Percentiles rank a stretch among this genome's conserved stretches.
Evolutionary conservation across 2,797 vertebrate species (phyloP).

Genomic region (Hydrocynus forskahlii): DNA sequence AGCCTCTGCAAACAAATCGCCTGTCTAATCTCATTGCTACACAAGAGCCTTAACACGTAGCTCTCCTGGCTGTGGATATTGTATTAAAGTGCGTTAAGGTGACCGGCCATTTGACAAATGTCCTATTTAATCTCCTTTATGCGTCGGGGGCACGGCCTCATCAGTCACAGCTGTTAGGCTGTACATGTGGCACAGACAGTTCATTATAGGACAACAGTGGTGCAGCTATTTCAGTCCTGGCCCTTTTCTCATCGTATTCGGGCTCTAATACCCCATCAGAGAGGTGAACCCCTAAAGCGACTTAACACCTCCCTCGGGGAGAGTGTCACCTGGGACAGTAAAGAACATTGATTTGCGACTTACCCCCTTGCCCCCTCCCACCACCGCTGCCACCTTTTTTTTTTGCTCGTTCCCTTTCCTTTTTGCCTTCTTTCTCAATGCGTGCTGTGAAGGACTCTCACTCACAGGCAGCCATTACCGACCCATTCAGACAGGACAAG

Average conservation of each 20-base stretch:
- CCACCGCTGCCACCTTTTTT: not conserved
- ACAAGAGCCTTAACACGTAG: not conserved
- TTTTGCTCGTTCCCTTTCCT: conserved; percentile 9
- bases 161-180: conserved; percentile 29
- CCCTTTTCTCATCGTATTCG: not conserved
- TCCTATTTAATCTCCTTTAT: conserved; percentile 38
- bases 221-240: conserved; percentile 10
- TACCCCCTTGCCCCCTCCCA: not conserved
- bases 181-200: conserved; percentile 5
- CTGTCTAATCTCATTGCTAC: not conserved
- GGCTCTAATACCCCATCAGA: conserved; percentile 29
- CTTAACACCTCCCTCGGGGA: conserved; percentile 17
- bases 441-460: conserved; percentile 13
- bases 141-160: conserved; percentile 16
- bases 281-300: conserved; percentile 25
- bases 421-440: conserved; percentile 1
- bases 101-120: conserved; percentile 13
- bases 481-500: conserved; percentile 7
- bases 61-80: not conserved
- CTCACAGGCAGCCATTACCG: conserved; percentile 43
- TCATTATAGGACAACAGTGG: conserved; percentile 27
- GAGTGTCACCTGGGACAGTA: conserved; percentile 23
- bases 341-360: conserved; percentile 33
- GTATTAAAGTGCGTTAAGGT: conserved; percentile 8
- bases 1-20: not conserved